Evolutionary conservation across 2,888 invertebrate species (phyloP).

Genomic region (Volucella inflata): DNA sequence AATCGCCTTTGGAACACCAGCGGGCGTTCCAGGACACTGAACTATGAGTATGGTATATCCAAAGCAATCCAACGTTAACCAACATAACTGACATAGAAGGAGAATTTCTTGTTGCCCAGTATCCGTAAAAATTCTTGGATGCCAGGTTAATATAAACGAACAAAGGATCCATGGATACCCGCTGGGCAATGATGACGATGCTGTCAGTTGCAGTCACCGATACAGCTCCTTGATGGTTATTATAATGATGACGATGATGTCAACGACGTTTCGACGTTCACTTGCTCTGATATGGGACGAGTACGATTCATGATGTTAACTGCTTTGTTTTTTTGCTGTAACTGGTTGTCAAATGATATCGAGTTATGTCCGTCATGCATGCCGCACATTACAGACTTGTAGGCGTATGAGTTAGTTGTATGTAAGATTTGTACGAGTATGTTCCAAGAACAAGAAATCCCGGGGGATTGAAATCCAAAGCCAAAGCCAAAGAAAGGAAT

Average conservation of each 20-base stretch:
- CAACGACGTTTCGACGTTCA: not conserved
- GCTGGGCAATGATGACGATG: constrained; percentile 33
- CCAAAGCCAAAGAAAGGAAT: too few species aligned
- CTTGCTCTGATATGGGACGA: not conserved
- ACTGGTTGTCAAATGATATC: too few species aligned
- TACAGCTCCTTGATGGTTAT: constrained; percentile 16
- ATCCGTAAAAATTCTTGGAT: constrained; percentile 42
- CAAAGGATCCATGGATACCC: constrained; percentile 49
- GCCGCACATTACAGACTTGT: too few species aligned
- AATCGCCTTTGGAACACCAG: constrained; percentile 23
- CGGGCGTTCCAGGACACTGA: constrained; percentile 45
- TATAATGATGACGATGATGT: constrained; percentile 6
- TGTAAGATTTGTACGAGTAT: too few species aligned
- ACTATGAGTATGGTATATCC: constrained; percentile 5
- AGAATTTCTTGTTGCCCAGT: constrained; percentile 38
- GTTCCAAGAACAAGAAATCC: too few species aligned
- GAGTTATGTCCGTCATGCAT: too few species aligned
- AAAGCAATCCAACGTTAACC: constrained; percentile 21
- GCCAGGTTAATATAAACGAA: constrained; percentile 46
- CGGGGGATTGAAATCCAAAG: too few species aligned
- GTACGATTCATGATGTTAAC: too few species aligned
- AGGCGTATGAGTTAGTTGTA: too few species aligned
- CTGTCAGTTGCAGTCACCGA: constrained; percentile 31
- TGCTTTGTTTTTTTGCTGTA: too few species aligned
- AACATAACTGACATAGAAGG: constrained; percentile 26